Conservation (phyloP, 2,888 invertebrate genomes). For the Sarcophaga subvicina region DNA sequence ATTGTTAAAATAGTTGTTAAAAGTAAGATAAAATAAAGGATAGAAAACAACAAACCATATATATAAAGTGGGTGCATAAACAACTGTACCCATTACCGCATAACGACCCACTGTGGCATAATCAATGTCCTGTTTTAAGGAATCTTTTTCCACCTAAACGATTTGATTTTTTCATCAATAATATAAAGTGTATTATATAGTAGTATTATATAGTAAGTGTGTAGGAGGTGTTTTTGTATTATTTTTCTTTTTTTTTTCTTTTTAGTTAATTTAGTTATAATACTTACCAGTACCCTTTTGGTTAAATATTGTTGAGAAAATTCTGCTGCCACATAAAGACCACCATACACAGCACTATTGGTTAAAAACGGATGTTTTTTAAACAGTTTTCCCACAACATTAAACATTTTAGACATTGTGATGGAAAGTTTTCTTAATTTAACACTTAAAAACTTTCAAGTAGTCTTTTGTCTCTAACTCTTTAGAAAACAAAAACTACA, state of each 20-base stretch:
- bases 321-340: slow-evolving; percentile 90
- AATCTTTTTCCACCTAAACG: slow-evolving; percentile 67
- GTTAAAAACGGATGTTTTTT: slow-evolving; percentile 83
- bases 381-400: slow-evolving; percentile 77
- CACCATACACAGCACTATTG: slow-evolving; percentile 87
- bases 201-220: slow-evolving; percentile 16
- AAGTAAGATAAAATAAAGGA: slow-evolving; percentile 51
- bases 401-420: slow-evolving; percentile 74
- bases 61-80: slow-evolving; percentile 85
- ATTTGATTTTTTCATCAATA: slow-evolving; percentile 65
- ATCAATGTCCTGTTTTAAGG: slow-evolving; percentile 82
- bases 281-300: slow-evolving; percentile 85
- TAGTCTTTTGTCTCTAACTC: not conserved
- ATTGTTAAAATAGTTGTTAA: not conserved
- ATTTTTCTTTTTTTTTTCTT: not conserved
- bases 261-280: not conserved
- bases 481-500: not conserved
- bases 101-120: slow-evolving; percentile 83
- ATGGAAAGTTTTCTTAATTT: slow-evolving; percentile 5
- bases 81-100: slow-evolving; percentile 84
- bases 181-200: slow-evolving; percentile 68
- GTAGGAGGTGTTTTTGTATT: not conserved
- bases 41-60: slow-evolving; percentile 83
- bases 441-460: slow-evolving; percentile 2
- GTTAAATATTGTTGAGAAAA: slow-evolving; percentile 89